Evolutionary conservation across 2,888 invertebrate genomes (phyloP).

Genomic region (Heliconius charithonia): DNA sequence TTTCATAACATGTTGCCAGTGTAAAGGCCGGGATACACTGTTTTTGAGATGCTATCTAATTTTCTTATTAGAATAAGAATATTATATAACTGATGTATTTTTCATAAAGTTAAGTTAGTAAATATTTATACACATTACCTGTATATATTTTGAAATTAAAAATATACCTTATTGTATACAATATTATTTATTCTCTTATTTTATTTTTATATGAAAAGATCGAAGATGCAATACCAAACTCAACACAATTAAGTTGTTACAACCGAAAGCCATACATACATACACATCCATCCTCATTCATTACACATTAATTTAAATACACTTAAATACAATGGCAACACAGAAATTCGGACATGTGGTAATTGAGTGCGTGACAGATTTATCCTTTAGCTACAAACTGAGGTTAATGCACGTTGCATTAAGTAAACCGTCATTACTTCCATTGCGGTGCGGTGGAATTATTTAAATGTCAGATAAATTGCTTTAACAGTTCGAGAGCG

Average conservation of each 20-base stretch:
- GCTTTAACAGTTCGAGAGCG: slow-evolving; percentile 77
- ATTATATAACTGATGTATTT: not conserved
- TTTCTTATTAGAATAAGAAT: slow-evolving; percentile 48
- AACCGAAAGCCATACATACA: not conserved
- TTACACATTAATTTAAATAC: slow-evolving; percentile 20
- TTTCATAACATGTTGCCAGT: slow-evolving; percentile 76
- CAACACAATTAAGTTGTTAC: slow-evolving; percentile 5
- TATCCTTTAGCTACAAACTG: slow-evolving; percentile 43
- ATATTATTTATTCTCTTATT: no score
- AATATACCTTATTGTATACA: no score
- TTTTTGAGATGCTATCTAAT: slow-evolving; percentile 64
- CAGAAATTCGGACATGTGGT: slow-evolving; percentile 46
- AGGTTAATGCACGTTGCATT: slow-evolving; percentile 60
- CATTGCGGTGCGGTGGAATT: slow-evolving; percentile 67
- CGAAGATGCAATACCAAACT: not conserved
- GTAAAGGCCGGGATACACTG: slow-evolving; percentile 68
- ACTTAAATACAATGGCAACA: slow-evolving; percentile 34
- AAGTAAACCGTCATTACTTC: slow-evolving; percentile 71
- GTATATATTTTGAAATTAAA: no score
- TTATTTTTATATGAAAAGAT: no score
- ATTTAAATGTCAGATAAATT: slow-evolving; percentile 84
- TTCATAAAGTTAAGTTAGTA: not conserved
- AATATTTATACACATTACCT: not conserved
- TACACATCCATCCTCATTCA: not conserved
- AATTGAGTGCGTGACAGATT: slow-evolving; percentile 43